phyloP scores from a whole-genome alignment of 1,140 invertebrate genomes.

The Sarcophaga peregrina region DNA sequence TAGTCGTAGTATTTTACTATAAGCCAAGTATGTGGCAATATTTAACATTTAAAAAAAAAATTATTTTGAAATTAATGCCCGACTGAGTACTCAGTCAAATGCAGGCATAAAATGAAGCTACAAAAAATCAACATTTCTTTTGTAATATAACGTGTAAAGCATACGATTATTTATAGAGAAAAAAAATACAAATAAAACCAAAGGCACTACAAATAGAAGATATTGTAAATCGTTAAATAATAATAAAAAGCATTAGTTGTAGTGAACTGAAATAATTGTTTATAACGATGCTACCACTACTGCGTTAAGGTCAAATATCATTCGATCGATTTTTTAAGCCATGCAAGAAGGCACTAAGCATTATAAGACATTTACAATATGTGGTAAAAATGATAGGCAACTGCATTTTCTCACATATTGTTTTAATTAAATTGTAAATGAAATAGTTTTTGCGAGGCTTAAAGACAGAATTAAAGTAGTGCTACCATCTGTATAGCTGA shows the following conservation, averaged over 20 bases:
- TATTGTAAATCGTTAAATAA: background rate
- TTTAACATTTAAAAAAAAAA: slow-evolving; percentile 16
- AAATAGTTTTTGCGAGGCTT: too few species aligned
- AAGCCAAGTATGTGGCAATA: slow-evolving; percentile 14
- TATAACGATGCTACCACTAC: background rate
- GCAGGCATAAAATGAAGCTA: background rate
- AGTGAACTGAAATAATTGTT: background rate
- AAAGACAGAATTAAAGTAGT: too few species aligned
- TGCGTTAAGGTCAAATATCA: background rate
- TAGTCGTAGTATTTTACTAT: background rate
- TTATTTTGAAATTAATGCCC: background rate
- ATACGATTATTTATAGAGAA: background rate
- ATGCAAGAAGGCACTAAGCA: background rate
- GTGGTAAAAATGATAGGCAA: too few species aligned
- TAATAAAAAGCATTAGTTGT: background rate
- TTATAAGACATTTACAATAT: too few species aligned
- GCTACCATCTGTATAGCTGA: too few species aligned
- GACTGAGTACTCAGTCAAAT: background rate
- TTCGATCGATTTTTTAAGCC: background rate
- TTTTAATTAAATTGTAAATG: too few species aligned
- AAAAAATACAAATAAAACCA: background rate
- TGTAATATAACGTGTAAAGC: slow-evolving; percentile 14
- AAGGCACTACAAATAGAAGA: too few species aligned
- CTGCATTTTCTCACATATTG: too few species aligned
- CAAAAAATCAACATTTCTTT: background rate